A percentile compares a stretch with the other conserved stretches of the same genome.
Conservation (phyloP, 2,797 vertebrate species). For the Takifugu ocellatus region DNA sequence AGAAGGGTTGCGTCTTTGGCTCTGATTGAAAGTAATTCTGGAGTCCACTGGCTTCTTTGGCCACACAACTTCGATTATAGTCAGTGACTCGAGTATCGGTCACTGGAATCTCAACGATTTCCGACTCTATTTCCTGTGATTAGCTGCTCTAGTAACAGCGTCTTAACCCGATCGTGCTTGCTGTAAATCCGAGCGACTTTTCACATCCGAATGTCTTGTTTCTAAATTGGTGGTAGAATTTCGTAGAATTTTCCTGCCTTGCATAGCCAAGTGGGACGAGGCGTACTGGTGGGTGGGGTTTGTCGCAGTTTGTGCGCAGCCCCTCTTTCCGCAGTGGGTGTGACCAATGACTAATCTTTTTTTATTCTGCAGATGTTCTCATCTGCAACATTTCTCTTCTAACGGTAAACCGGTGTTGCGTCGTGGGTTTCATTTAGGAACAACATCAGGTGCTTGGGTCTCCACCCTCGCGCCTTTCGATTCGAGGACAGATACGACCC, state of each 20-base stretch:
- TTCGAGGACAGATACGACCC: not conserved
- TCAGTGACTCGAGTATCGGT: constrained; percentile 23
- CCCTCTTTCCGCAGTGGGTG: constrained; percentile 75
- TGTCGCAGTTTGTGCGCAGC: constrained; percentile 80
- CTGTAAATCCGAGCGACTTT: constrained; percentile 14
- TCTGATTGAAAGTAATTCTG: constrained; percentile 22
- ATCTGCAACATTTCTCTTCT: constrained; percentile 26
- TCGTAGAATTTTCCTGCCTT: not conserved
- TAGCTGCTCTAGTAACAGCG: not conserved
- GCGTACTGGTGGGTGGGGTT: constrained; percentile 70
- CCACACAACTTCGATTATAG: constrained; percentile 19
- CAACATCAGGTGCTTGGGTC: not conserved
- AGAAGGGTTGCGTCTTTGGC: constrained; percentile 28
- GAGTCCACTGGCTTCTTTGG: constrained; percentile 23
- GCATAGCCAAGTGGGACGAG: constrained; percentile 16
- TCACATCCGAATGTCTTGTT: constrained; percentile 4
- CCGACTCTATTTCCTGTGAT: constrained; percentile 20
- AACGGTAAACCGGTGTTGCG: constrained; percentile 14
- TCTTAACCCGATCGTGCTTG: constrained; percentile 10
- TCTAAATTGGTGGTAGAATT: constrained; percentile 2
- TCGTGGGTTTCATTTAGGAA: not conserved
- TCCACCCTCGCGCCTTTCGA: constrained; percentile 21
- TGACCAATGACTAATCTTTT: constrained; percentile 74
- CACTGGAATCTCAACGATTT: not conserved
- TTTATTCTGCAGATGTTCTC: constrained; percentile 61